Evolutionary conservation across 2,113 vertebrate genomes (phyloP).

Genomic region (Gulo gulo): DNA sequence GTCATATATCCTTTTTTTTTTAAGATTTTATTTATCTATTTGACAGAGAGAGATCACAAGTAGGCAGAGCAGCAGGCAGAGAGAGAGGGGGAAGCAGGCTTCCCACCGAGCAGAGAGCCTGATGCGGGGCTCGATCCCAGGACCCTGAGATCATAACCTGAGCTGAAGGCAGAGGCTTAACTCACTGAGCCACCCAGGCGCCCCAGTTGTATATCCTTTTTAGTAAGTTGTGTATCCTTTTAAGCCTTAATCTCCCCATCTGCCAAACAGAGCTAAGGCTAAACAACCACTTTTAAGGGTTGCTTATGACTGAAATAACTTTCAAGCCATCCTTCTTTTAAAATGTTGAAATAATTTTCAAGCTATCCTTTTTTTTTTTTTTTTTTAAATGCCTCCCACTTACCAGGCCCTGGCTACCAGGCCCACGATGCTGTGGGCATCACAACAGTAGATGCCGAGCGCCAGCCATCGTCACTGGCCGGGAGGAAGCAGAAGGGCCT

Average conservation of each 20-base stretch:
- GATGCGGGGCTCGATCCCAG: too few species aligned
- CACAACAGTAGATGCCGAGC: rapidly evolving
- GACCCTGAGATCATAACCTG: too few species aligned
- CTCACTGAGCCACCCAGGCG: too few species aligned
- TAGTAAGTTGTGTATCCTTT: background rate
- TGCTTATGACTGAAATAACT: background rate
- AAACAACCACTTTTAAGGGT: background rate
- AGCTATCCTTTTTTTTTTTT: background rate
- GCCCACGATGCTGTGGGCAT: background rate
- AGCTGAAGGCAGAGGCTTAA: too few species aligned
- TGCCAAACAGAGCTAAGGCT: background rate
- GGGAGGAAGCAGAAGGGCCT: rapidly evolving
- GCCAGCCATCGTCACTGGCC: rapidly evolving
- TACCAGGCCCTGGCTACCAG: background rate
- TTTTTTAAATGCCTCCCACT: background rate
- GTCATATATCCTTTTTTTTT: too few species aligned
- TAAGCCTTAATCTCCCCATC: background rate
- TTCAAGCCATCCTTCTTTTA: background rate
- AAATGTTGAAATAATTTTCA: background rate
- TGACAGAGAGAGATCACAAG: too few species aligned
- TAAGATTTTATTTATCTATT: too few species aligned
- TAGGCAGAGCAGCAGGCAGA: too few species aligned
- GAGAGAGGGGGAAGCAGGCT: too few species aligned
- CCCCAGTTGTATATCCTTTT: background rate
- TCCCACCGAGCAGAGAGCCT: too few species aligned